Conservation (phyloP, 2,797 vertebrate genomes). For the Darevskia nairensis region DNA sequence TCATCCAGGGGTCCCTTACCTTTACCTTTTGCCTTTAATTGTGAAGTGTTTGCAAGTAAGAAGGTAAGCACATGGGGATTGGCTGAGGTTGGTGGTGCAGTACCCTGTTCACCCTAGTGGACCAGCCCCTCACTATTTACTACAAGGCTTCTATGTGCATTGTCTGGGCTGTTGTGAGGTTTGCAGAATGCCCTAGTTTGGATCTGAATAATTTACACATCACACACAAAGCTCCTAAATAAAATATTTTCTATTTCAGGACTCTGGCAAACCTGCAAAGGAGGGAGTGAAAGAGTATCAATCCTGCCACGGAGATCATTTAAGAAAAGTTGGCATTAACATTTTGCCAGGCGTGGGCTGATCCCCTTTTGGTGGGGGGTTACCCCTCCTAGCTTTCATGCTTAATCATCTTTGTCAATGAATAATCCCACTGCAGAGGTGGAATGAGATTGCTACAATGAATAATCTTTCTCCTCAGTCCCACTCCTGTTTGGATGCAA, state of each 20-base stretch:
- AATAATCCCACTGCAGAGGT: not conserved
- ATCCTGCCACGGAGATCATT: constrained; percentile 4
- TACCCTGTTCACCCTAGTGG: no score
- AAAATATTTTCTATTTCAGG: constrained; percentile 22
- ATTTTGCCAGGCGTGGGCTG: not conserved
- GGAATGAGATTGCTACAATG: not conserved
- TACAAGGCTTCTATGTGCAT: not conserved
- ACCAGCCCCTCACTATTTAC: no score
- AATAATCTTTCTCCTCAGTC: not conserved
- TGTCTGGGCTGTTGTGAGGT: not conserved
- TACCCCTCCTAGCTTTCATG: not conserved
- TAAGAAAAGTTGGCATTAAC: constrained; percentile 5
- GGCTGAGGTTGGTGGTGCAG: no score
- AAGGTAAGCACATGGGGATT: no score
- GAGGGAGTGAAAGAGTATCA: not conserved
- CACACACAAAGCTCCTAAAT: constrained; percentile 27
- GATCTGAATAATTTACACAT: constrained; percentile 51
- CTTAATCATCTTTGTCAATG: not conserved
- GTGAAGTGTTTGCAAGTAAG: no score
- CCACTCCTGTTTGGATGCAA: not conserved
- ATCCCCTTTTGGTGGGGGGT: not conserved
- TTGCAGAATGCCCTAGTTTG: not conserved
- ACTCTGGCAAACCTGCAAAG: not conserved
- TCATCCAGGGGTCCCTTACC: no score
- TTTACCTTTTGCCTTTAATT: no score